A percentile compares a stretch with the other conserved stretches of the same genome.
These are phyloP conservation scores for Gambusia yucatana DNA, from an alignment of 2,797 vertebrate genomes.

Conservation along the genomic window DNA sequence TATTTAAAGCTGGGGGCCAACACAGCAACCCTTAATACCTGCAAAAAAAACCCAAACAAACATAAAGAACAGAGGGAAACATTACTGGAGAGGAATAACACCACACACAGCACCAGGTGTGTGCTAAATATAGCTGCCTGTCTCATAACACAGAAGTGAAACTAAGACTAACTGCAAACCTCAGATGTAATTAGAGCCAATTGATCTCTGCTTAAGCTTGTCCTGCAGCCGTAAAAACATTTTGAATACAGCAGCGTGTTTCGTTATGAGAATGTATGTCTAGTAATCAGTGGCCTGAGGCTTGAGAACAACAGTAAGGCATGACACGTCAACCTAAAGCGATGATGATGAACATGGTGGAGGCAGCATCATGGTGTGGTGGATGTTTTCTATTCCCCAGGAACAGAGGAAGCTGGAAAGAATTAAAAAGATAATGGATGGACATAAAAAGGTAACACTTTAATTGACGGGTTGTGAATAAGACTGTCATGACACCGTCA, in stretches of 20 bases:
- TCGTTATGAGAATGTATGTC: background rate
- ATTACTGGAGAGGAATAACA: background rate
- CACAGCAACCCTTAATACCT: conserved; percentile 2
- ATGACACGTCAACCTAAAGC: background rate
- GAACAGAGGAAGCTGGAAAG: background rate
- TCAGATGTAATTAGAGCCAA: background rate
- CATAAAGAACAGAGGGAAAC: background rate
- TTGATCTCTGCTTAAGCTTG: background rate
- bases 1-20: conserved; percentile 13
- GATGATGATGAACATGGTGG: background rate
- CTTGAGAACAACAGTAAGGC: background rate
- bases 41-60: background rate
- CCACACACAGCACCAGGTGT: background rate
- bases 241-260: background rate
- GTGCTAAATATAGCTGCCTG: background rate
- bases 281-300: background rate
- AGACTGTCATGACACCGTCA: no score
- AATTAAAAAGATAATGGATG: background rate
- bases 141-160: background rate
- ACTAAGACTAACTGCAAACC: background rate
- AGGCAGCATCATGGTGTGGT: background rate
- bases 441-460: background rate
- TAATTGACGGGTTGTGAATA: no score
- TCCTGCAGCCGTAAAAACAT: background rate
- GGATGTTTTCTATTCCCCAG: background rate